phyloP scores from a whole-genome alignment of 2,797 vertebrate species.

The Chaetodon trifasciatus region DNA sequence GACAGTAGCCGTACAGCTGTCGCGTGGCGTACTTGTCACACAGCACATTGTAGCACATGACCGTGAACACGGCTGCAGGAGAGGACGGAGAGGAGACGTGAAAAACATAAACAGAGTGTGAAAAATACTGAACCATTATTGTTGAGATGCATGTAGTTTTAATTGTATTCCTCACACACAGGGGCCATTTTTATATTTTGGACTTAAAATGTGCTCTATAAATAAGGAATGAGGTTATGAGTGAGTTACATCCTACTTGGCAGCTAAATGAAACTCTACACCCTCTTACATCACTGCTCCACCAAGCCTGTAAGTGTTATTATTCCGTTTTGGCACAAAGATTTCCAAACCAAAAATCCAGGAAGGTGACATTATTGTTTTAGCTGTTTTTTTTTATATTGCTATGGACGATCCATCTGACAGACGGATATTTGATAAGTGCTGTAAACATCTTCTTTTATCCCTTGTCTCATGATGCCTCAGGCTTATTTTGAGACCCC shows the following conservation, averaged over 20 bases:
- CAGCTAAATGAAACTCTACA: background rate
- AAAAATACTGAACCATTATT: background rate
- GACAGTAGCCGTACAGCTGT: slow-evolving; percentile 99
- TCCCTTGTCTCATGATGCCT: too few species aligned
- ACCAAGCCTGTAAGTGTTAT: background rate
- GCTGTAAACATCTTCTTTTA: background rate
- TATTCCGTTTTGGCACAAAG: background rate
- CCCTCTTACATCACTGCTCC: background rate
- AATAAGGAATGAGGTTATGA: background rate
- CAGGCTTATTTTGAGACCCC: too few species aligned
- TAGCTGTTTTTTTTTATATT: background rate
- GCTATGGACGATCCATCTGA: background rate
- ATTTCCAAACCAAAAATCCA: background rate
- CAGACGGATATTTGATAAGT: background rate
- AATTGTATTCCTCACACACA: background rate
- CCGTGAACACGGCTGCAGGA: slow-evolving; percentile 92
- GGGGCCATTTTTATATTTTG: background rate
- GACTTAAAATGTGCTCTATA: background rate
- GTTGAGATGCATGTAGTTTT: background rate
- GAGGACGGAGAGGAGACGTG: background rate
- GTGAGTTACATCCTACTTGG: background rate
- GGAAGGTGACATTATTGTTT: background rate
- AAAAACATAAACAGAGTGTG: background rate
- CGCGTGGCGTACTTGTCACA: slow-evolving; percentile 99
- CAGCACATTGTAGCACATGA: slow-evolving; percentile 99